Evolutionary conservation across 2,797 vertebrate species (phyloP).

Genomic region (Alcedo atthis): DNA sequence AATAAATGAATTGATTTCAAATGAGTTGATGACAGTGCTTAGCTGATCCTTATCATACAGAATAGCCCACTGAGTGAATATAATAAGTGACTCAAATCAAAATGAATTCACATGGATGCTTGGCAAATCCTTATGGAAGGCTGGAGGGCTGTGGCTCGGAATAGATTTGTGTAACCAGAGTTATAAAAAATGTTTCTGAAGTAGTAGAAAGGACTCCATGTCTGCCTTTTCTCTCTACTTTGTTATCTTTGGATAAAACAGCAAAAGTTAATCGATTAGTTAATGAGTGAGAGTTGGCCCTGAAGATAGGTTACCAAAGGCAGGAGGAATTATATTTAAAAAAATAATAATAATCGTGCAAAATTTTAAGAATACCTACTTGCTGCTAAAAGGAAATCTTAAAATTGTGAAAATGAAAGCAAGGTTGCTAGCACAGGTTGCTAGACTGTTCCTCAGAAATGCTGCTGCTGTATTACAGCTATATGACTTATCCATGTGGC

Average conservation of each 20-base stretch:
- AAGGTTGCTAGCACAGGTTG: not conserved
- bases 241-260: slow-evolving; percentile 21
- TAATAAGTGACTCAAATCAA: slow-evolving; percentile 18
- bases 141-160: not conserved
- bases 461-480: not conserved
- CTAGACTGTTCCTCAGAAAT: not conserved
- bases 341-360: not conserved
- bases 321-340: not conserved
- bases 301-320: not conserved
- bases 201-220: not conserved
- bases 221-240: not conserved
- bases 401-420: not conserved
- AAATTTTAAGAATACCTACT: not conserved
- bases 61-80: not conserved
- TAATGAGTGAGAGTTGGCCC: slow-evolving; percentile 19
- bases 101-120: not conserved
- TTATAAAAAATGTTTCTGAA: not conserved
- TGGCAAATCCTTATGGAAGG: slow-evolving; percentile 14
- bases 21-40: not conserved
- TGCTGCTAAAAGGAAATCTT: not conserved
- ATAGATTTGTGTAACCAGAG: not conserved
- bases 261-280: slow-evolving; percentile 7
- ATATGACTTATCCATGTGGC: not conserved
- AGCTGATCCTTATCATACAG: not conserved
- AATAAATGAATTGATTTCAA: slow-evolving; percentile 53